Evolutionary conservation across 2,797 vertebrate species (phyloP), one percentile per base, ranked within the genome.

Genomic region (Eleutherodactylus coqui): DNA sequence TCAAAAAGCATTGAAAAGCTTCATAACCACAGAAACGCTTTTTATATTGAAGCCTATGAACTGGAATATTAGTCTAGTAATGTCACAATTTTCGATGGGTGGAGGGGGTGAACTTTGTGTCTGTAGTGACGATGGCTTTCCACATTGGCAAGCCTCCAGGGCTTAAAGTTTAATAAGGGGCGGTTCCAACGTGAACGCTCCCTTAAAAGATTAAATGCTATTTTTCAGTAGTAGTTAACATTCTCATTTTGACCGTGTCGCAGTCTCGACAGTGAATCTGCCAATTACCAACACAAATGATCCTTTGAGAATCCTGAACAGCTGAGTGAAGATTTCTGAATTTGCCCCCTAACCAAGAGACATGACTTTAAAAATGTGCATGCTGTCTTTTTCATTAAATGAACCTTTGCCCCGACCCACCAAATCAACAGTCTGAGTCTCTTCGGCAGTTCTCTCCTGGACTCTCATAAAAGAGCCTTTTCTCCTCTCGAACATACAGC

Each of bases 351-450:
- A 87, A 84, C 76, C 82, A 84, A 62, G 69, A 73, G 80, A 83
- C 75, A 58, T 32, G 64, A 38, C 51, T 83, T 55, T 36, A 86
- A 83, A 84, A 79, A 87, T 87, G 64, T 80, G 82, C 67, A 75
- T 75, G 67, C 86, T 80, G 75, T 84, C 67, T 76, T 82, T 84
- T 87, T 69, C 62, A 75, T 79, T 79, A 45, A 53, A 67, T 79
- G 82, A 84, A 84, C 86, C 86, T 84, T 84, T 87, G 86, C 86
- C 86, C 86, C 8, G 6, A 53, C 64, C 13, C 43, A 53, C 41
- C 24, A 27, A 62, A 79, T 84, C 41, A 75, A 24, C 43, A 41
- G 21, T 47, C 34, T 29, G 49, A 49, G 32, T 11, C 16, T 24
- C 29, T 53, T 82, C 8, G 3, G 9, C 24, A 55, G 24, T 41